phyloP scores from a whole-genome alignment of 2,888 invertebrate genomes.

The Plebejus anna region DNA sequence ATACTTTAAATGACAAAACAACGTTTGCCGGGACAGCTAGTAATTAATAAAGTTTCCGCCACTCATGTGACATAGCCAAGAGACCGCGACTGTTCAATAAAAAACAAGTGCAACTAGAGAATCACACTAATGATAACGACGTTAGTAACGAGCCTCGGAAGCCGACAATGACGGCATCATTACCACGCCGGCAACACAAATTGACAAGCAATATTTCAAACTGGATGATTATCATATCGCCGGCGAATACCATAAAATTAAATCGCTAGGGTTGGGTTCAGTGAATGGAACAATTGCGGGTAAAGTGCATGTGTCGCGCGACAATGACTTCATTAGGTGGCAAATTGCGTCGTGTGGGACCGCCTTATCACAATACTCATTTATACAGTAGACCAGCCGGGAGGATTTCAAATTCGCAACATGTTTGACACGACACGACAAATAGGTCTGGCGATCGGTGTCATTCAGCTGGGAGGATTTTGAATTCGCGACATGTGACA shows the following conservation, averaged over 20 bases:
- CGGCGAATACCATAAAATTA: slow-evolving; percentile 57
- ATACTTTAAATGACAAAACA: no score
- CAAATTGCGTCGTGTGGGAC: slow-evolving; percentile 46
- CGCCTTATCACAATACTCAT: slow-evolving; percentile 10
- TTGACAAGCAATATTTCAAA: slow-evolving; percentile 62
- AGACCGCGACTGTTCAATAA: slow-evolving; percentile 40
- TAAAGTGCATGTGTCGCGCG: slow-evolving; percentile 44
- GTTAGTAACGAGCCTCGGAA: slow-evolving; percentile 49
- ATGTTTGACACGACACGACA: no score
- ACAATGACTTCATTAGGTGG: slow-evolving; percentile 64
- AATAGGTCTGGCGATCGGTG: no score
- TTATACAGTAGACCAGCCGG: neutral
- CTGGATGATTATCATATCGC: slow-evolving; percentile 57
- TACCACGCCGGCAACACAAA: slow-evolving; percentile 51
- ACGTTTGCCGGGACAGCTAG: no score
- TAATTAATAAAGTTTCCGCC: slow-evolving; percentile 21
- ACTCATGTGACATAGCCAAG: slow-evolving; percentile 32
- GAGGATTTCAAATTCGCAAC: neutral
- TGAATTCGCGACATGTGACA: no score
- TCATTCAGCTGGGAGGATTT: neutral
- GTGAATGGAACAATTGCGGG: slow-evolving; percentile 59
- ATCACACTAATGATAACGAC: slow-evolving; percentile 45
- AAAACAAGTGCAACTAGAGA: slow-evolving; percentile 40
- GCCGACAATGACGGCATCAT: slow-evolving; percentile 50
- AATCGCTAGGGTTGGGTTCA: slow-evolving; percentile 55